These are phyloP conservation scores for Archivesica marissinica DNA, from an alignment of 1,140 invertebrate genomes.

Conservation along the genomic window DNA sequence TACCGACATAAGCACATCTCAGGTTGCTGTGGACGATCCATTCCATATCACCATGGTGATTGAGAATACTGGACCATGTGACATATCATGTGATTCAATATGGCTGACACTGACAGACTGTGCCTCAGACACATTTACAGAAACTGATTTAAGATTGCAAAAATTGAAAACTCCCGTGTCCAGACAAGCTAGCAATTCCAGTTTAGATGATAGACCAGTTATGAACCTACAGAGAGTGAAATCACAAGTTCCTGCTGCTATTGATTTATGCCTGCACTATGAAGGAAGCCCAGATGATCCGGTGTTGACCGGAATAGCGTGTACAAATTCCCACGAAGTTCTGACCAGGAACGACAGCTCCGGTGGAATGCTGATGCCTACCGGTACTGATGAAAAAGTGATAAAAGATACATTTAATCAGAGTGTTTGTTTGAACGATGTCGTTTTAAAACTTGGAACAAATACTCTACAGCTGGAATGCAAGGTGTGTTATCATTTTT, in stretches of 20 bases:
- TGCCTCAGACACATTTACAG: constrained; percentile 5
- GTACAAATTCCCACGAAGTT: constrained; percentile 80
- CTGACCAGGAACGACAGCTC: constrained; percentile 81
- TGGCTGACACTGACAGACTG: constrained; percentile 64
- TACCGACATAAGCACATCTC: constrained; percentile 31
- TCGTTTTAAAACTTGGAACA: constrained; percentile 69
- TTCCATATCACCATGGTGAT: constrained; percentile 86
- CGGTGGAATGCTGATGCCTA: constrained; percentile 71
- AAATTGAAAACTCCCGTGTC: constrained; percentile 70
- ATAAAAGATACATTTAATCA: constrained; percentile 44
- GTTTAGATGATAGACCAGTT: constrained; percentile 68
- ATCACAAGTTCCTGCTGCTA: constrained; percentile 77
- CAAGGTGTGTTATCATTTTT: constrained; percentile 26
- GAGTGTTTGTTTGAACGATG: constrained; percentile 40
- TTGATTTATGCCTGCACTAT: constrained; percentile 89
- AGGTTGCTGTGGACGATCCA: constrained; percentile 86
- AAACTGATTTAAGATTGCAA: constrained; percentile 73
- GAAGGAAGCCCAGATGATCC: constrained; percentile 91
- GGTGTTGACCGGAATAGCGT: constrained; percentile 79
- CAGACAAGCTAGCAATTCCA: constrained; percentile 68
- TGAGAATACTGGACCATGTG: constrained; percentile 86
- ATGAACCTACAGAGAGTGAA: constrained; percentile 69
- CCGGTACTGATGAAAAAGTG: constrained; percentile 27
- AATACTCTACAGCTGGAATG: constrained; percentile 62
- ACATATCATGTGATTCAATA: constrained; percentile 69